Evolutionary conservation across 2,888 invertebrate genomes (phyloP).

Genomic region (Cephus pygmeus): DNA sequence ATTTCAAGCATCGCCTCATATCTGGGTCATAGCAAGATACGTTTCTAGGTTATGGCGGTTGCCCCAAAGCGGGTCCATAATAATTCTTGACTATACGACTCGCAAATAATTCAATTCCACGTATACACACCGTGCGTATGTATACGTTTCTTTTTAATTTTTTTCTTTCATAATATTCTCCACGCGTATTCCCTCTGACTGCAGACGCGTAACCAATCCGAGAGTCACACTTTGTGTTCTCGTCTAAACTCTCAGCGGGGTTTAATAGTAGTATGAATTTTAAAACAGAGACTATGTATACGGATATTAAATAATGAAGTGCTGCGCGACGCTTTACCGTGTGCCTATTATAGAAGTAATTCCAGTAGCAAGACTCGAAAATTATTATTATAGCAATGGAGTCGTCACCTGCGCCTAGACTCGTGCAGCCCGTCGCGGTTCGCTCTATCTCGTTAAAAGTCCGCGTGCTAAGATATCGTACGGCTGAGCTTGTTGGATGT

Average conservation of each 20-base stretch:
- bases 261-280: not conserved
- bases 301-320: too few species aligned
- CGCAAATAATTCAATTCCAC: not conserved
- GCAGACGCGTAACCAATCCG: not conserved
- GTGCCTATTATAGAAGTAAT: not conserved
- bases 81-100: not conserved
- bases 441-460: not conserved
- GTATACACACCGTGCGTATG: not conserved
- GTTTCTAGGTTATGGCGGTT: slow-evolving; percentile 66
- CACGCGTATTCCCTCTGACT: not conserved
- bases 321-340: not conserved
- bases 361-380: not conserved
- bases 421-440: not conserved
- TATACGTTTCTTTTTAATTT: not conserved
- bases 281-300: too few species aligned
- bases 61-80: slow-evolving; percentile 53
- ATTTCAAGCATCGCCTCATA: slow-evolving; percentile 67
- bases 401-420: not conserved
- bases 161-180: not conserved
- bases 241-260: not conserved
- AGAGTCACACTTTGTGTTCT: not conserved
- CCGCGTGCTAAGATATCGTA: not conserved
- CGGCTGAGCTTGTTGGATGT: not conserved
- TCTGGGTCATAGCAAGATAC: slow-evolving; percentile 66
- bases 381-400: not conserved